Percentiles rank a stretch among this genome's conserved stretches.
Evolutionary conservation across 2,113 vertebrate species (phyloP).

Genomic region (Blennius ocellaris): DNA sequence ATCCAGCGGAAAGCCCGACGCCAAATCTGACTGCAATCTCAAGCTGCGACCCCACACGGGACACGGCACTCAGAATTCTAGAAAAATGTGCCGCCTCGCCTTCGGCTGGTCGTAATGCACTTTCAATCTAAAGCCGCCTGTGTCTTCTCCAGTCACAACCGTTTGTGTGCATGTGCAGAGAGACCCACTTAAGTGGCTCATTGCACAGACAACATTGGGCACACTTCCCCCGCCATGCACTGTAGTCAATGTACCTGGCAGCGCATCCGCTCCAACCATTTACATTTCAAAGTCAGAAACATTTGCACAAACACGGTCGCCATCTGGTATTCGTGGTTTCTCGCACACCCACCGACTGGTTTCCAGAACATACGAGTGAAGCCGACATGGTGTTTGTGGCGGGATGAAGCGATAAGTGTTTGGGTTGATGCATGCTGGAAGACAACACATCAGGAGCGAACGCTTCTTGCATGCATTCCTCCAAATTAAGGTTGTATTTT

Average conservation of each 20-base stretch:
- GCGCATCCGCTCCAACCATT: constrained; percentile 57
- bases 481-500: constrained; percentile 7
- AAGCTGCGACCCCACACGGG: constrained; percentile 11
- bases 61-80: neutral
- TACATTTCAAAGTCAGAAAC: constrained; percentile 74
- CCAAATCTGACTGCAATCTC: constrained; percentile 31
- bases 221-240: constrained; percentile 38
- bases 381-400: constrained; percentile 21
- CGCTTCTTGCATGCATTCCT: constrained; percentile 32
- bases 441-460: constrained; percentile 7
- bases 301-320: constrained; percentile 46
- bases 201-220: constrained; percentile 28
- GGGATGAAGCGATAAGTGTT: constrained; percentile 25
- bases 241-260: constrained; percentile 62
- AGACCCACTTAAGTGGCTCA: constrained; percentile 56
- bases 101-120: constrained; percentile 39
- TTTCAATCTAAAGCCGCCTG: constrained; percentile 37
- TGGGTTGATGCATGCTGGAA: constrained; percentile 21
- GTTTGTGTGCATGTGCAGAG: constrained; percentile 25
- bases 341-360: constrained; percentile 35
- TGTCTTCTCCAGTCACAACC: constrained; percentile 45
- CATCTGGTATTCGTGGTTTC: constrained; percentile 62
- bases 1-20: constrained; percentile 26
- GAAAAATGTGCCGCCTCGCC: neutral
- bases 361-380: constrained; percentile 35